phyloP scores from a whole-genome alignment of 2,113 vertebrate species.

The Crotalus viridis region DNA sequence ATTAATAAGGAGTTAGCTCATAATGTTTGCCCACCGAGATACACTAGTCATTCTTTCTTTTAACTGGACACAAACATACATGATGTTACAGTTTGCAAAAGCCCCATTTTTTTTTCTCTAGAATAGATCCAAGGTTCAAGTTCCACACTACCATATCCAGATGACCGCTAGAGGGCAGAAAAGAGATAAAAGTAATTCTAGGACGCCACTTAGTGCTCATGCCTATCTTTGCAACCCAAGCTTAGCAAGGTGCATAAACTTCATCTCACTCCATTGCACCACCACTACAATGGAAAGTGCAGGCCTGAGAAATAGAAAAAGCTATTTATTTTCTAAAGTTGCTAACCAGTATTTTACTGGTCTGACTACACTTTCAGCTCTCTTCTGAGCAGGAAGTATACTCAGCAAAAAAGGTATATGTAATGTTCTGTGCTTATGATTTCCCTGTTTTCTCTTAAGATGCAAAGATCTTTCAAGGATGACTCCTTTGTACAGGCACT shows the following conservation, averaged over 20 bases:
- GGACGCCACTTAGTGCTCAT: not conserved
- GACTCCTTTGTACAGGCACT: not conserved
- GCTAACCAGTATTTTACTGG: not conserved
- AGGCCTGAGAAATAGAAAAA: not conserved
- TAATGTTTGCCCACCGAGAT: not conserved
- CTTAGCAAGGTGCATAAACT: not conserved
- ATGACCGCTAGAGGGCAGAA: not conserved
- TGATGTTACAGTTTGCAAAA: not conserved
- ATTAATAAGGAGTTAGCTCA: not conserved
- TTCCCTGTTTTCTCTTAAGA: not conserved
- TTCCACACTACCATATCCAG: not conserved
- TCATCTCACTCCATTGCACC: not conserved
- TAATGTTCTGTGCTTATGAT: not conserved
- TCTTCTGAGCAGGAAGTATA: not conserved
- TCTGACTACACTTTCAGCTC: not conserved
- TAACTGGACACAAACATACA: not conserved
- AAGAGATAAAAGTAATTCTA: not conserved
- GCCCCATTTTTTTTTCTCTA: not conserved
- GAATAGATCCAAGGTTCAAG: not conserved
- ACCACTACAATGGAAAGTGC: not conserved
- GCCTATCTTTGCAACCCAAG: not conserved
- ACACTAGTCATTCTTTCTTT: not conserved
- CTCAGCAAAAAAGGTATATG: not conserved
- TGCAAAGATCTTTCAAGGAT: not conserved
- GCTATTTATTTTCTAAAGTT: not conserved